Percentiles rank a stretch among this genome's conserved stretches.
phyloP scores from a whole-genome alignment of 2,888 invertebrate genomes.

The Platycheirus albimanus region DNA sequence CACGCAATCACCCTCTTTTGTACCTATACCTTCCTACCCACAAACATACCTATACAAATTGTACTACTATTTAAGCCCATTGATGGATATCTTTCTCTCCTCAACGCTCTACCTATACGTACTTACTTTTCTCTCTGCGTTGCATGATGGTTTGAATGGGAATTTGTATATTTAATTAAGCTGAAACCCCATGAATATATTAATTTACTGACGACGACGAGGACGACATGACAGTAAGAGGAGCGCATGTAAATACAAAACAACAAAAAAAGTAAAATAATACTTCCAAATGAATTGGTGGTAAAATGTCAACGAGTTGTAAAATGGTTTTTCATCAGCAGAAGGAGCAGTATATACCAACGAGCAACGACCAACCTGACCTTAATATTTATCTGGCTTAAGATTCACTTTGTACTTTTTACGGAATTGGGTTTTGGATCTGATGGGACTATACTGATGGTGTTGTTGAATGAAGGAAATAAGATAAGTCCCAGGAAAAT shows the following conservation, averaged over 20 bases:
- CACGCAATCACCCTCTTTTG: conserved; percentile 13
- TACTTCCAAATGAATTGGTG: conserved; percentile 47
- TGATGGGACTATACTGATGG: too few relatives aligned
- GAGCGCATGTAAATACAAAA: not conserved
- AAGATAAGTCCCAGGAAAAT: too few relatives aligned
- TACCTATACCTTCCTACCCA: conserved; percentile 22
- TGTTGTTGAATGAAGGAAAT: too few relatives aligned
- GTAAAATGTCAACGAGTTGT: conserved; percentile 46
- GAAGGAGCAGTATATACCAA: not conserved
- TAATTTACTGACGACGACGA: conserved; percentile 45
- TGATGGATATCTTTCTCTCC: conserved; percentile 60
- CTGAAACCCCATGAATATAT: conserved; percentile 71
- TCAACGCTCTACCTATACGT: too few relatives aligned
- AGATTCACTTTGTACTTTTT: not conserved
- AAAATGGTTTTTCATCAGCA: conserved; percentile 21
- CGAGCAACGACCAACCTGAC: conserved; percentile 22
- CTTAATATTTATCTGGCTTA: conserved; percentile 21
- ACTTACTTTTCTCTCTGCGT: conserved; percentile 3
- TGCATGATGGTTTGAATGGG: conserved; percentile 37
- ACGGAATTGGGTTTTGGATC: not conserved
- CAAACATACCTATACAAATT: not conserved
- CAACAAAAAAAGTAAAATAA: conserved; percentile 34
- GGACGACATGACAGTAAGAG: conserved; percentile 1
- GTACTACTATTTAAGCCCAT: conserved; percentile 51
- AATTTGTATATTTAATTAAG: conserved; percentile 74